Conservation (phyloP, 2,797 vertebrate genomes). For the Myotis daubentonii region DNA sequence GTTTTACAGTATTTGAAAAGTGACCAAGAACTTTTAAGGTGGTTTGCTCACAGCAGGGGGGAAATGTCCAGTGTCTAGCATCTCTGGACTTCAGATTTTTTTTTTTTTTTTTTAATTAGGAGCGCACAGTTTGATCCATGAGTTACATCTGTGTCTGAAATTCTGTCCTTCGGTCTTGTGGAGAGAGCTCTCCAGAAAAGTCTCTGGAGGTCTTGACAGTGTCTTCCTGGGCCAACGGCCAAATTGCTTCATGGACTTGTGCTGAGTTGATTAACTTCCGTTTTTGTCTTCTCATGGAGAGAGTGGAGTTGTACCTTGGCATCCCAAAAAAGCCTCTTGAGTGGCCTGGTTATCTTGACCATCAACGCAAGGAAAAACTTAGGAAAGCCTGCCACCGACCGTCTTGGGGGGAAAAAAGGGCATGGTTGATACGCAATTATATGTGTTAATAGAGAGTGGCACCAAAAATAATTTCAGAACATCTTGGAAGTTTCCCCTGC, state of each 20-base stretch:
- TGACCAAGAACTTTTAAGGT: conserved; percentile 27
- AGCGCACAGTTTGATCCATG: not conserved
- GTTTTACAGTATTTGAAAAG: conserved; percentile 35
- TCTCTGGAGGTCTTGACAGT: conserved; percentile 50
- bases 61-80: not conserved
- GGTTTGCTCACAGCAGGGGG: not conserved
- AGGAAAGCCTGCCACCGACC: not conserved
- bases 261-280: conserved; percentile 73
- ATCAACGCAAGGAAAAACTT: not conserved
- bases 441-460: not conserved
- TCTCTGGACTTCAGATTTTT: conserved; percentile 23
- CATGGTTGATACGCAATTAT: not conserved
- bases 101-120: not conserved
- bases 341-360: not conserved
- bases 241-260: conserved; percentile 74
- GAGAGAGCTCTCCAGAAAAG: not conserved
- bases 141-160: conserved; percentile 28
- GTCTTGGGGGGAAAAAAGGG: not conserved
- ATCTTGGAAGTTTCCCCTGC: conserved; percentile 45
- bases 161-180: not conserved
- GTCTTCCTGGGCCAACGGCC: conserved; percentile 76
- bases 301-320: conserved; percentile 61
- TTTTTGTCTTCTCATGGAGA: conserved; percentile 71
- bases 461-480: conserved; percentile 60
- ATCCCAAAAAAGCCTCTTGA: conserved; percentile 59